A percentile compares a stretch with the other conserved stretches of the same genome.
Conservation (phyloP, 1,140 invertebrate species). For the Hycleus phaleratus region DNA sequence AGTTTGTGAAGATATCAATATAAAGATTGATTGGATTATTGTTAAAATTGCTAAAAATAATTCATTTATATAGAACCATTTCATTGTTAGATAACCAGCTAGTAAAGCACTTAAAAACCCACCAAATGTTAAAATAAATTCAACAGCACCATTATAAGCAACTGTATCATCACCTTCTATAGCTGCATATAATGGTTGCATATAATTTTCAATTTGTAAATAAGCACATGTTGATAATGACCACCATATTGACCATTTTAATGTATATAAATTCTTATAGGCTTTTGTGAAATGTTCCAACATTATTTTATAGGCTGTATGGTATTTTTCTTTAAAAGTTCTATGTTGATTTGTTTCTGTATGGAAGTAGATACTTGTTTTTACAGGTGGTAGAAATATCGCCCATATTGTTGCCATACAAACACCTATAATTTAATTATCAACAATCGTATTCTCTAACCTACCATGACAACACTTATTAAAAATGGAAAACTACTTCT, state of each 20-base stretch:
- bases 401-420: conserved; percentile 65
- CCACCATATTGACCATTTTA: conserved; percentile 89
- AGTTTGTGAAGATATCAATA: conserved; percentile 55
- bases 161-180: conserved; percentile 33
- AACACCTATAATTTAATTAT: conserved; percentile 50
- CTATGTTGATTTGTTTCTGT: conserved; percentile 29
- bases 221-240: conserved; percentile 70
- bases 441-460: conserved; percentile 2
- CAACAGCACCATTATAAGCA: conserved; percentile 57
- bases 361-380: conserved; percentile 76
- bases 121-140: conserved; percentile 64
- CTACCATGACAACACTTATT: no score
- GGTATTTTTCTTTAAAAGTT: conserved; percentile 18
- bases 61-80: conserved; percentile 37
- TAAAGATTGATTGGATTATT: conserved; percentile 55
- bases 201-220: conserved; percentile 71
- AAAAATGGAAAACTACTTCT: no score
- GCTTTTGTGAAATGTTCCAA: conserved; percentile 65
- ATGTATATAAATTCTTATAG: conserved; percentile 60
- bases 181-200: conserved; percentile 70
- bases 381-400: conserved; percentile 68
- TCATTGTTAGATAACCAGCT: conserved; percentile 35
- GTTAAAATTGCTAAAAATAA: conserved; percentile 43
- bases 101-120: conserved; percentile 52
- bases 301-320: conserved; percentile 44